These are phyloP conservation scores for Alouatta palliata DNA, from an alignment of 2,113 vertebrate species.

Conservation along the genomic window DNA sequence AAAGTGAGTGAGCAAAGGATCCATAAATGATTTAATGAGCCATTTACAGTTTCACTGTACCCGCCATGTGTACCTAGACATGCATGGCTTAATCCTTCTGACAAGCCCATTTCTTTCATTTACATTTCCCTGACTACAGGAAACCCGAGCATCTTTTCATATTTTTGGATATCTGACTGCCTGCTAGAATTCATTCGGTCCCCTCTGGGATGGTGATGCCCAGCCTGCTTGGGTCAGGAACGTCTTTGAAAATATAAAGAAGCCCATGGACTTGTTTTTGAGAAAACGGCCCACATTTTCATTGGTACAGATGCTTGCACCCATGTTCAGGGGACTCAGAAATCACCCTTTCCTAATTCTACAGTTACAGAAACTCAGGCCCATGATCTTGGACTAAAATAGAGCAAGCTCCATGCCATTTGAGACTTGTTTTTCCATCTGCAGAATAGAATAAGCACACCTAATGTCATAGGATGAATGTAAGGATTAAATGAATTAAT, in stretches of 20 bases:
- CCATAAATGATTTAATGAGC: background rate
- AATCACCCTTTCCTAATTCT: background rate
- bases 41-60: background rate
- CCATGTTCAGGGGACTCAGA: background rate
- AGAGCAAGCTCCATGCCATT: background rate
- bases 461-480: background rate
- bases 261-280: background rate
- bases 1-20: rapidly evolving
- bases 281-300: background rate
- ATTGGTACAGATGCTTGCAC: background rate
- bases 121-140: background rate
- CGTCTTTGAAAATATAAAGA: background rate
- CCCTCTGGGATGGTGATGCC: background rate
- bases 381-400: background rate
- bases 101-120: background rate
- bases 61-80: background rate
- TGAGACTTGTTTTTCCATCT: background rate
- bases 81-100: background rate
- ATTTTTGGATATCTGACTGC: background rate
- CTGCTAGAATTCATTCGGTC: background rate
- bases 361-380: background rate
- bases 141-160: background rate
- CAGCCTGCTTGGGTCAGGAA: background rate
- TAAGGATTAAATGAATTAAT: background rate
- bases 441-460: background rate